Percentiles rank a stretch among this genome's conserved stretches.
These are phyloP conservation scores for Julus scandinavius DNA, from an alignment of 2,888 invertebrate genomes.

Conservation along the genomic window DNA sequence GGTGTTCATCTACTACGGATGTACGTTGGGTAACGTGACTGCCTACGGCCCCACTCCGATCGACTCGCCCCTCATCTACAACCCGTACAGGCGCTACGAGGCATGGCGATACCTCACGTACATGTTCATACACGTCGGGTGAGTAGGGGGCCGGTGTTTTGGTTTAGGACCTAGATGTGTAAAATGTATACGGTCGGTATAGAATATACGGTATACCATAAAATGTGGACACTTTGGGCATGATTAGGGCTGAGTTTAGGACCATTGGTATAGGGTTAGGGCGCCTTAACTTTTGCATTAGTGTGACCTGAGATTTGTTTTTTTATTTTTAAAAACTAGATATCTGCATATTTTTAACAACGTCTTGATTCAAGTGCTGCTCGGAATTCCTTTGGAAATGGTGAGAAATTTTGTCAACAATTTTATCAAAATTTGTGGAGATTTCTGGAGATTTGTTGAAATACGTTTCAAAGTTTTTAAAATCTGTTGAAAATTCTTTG, in stretches of 20 bases:
- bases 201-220: not conserved
- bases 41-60: slow-evolving; percentile 79
- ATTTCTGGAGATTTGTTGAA: no score
- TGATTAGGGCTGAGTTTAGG: no score
- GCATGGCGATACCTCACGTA: slow-evolving; percentile 95
- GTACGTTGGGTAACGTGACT: slow-evolving; percentile 64
- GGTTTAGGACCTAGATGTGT: no score
- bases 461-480: no score
- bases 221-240: no score
- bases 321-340: slow-evolving; percentile 67
- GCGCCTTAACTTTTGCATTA: no score
- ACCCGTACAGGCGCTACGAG: slow-evolving; percentile 85
- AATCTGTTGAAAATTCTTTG: no score
- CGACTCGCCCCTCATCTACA: slow-evolving; percentile 85
- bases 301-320: not conserved
- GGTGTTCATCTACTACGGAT: slow-evolving; percentile 70
- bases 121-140: slow-evolving; percentile 97
- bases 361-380: slow-evolving; percentile 87
- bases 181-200: not conserved
- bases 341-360: slow-evolving; percentile 90
- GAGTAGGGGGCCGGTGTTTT: slow-evolving; percentile 62
- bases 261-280: no score
- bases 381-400: slow-evolving; percentile 95
- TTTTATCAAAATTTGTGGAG: no score
- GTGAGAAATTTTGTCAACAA: slow-evolving; percentile 68